These are phyloP conservation scores for Patella pellucida DNA, from an alignment of 2,888 invertebrate species.

Conservation along the genomic window DNA sequence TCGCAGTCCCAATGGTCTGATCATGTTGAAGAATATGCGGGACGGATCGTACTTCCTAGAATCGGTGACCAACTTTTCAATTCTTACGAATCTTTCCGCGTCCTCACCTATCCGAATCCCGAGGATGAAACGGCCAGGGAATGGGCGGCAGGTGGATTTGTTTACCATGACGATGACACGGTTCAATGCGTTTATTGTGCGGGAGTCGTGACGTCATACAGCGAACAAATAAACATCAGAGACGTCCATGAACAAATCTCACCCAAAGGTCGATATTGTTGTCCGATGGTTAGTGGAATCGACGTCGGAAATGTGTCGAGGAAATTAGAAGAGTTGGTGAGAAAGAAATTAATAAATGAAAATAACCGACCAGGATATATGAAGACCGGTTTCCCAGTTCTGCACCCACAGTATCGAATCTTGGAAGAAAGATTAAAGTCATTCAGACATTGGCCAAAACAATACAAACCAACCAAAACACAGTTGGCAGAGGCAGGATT, in stretches of 20 bases:
- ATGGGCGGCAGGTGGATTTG: not conserved
- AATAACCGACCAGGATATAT: not conserved
- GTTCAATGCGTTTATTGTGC: not conserved
- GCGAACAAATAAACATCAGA: not conserved
- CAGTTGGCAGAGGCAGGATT: slow-evolving; percentile 4
- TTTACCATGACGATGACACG: not conserved
- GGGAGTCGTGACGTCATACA: not conserved
- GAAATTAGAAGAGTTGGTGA: not conserved
- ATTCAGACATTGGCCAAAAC: not conserved
- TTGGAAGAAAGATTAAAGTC: not conserved
- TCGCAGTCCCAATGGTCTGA: not conserved
- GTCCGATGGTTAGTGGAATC: not conserved
- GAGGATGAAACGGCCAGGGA: not conserved
- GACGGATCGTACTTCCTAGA: not conserved
- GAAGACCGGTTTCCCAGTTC: not conserved
- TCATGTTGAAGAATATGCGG: not conserved
- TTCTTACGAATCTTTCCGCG: not conserved
- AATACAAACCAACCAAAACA: not conserved
- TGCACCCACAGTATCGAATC: not conserved
- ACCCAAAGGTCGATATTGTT: not conserved
- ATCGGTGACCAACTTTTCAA: not conserved
- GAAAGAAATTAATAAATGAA: not conserved
- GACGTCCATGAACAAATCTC: not conserved
- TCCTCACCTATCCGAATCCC: not conserved
- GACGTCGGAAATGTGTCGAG: not conserved